phyloP scores from a whole-genome alignment of 2,113 vertebrate genomes.

The Pimephales promelas region DNA sequence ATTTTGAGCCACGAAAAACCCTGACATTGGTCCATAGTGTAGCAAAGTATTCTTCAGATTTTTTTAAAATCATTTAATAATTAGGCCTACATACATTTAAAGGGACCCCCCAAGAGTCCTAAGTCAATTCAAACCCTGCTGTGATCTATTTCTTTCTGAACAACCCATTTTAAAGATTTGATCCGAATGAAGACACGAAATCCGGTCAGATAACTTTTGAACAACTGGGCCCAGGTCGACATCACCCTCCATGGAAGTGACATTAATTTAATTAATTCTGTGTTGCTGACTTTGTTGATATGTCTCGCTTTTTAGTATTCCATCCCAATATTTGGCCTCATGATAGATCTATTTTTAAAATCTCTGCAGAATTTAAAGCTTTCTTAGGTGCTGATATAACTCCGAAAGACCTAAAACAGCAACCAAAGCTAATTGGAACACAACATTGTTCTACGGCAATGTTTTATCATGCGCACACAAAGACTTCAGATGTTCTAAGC shows the following conservation, averaged over 20 bases:
- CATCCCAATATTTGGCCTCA: neutral
- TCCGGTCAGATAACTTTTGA: no score
- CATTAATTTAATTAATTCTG: neutral
- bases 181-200: no score
- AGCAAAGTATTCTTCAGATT: no score
- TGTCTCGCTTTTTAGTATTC: neutral
- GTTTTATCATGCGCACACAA: neutral
- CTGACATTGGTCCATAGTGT: no score
- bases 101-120: no score
- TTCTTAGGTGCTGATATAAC: neutral
- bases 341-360: neutral
- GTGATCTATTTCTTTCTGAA: no score
- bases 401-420: neutral
- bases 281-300: neutral
- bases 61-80: no score
- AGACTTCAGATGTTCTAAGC: slow-evolving; percentile 5
- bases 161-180: no score
- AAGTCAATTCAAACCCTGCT: no score
- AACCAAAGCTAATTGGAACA: slow-evolving; percentile 7
- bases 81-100: no score
- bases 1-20: no score
- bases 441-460: neutral
- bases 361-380: neutral
- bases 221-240: neutral
- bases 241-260: neutral